Evolutionary conservation across 1,140 invertebrate species (phyloP).

Genomic region (Camponotus pennsylvanicus): DNA sequence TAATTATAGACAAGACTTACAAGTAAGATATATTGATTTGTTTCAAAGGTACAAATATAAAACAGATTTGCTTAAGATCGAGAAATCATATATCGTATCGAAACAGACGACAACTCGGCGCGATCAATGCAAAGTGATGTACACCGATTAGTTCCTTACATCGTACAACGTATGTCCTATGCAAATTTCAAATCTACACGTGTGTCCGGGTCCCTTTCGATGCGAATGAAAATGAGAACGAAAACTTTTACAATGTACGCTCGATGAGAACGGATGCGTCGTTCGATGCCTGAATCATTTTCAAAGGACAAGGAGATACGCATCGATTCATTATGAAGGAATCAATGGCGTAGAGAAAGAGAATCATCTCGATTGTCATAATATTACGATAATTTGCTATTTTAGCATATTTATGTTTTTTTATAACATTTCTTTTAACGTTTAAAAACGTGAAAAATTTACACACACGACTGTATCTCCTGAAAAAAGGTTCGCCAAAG

Average conservation of each 20-base stretch:
- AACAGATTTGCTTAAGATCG: not conserved
- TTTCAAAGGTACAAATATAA: not conserved
- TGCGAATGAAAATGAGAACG: constrained; percentile 37
- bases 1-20: too few relatives aligned
- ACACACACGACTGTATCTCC: not conserved
- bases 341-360: constrained; percentile 49
- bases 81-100: constrained; percentile 22
- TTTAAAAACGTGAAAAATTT: not conserved
- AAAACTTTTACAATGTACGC: constrained; percentile 43
- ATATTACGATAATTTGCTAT: constrained; percentile 14
- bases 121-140: constrained; percentile 16
- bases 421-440: not conserved
- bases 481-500: not conserved
- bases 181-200: constrained; percentile 56
- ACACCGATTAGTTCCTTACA: constrained; percentile 47
- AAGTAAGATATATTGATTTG: not conserved
- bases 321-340: constrained; percentile 45
- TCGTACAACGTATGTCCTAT: constrained; percentile 53
- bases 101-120: constrained; percentile 24
- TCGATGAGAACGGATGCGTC: constrained; percentile 57
- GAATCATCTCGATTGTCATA: constrained; percentile 3
- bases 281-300: constrained; percentile 47
- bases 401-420: not conserved
- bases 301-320: constrained; percentile 47
- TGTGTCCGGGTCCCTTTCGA: constrained; percentile 15